These are phyloP conservation scores for Gymnopithys bicolor DNA, from an alignment of 2,797 vertebrate species.

Conservation along the genomic window DNA sequence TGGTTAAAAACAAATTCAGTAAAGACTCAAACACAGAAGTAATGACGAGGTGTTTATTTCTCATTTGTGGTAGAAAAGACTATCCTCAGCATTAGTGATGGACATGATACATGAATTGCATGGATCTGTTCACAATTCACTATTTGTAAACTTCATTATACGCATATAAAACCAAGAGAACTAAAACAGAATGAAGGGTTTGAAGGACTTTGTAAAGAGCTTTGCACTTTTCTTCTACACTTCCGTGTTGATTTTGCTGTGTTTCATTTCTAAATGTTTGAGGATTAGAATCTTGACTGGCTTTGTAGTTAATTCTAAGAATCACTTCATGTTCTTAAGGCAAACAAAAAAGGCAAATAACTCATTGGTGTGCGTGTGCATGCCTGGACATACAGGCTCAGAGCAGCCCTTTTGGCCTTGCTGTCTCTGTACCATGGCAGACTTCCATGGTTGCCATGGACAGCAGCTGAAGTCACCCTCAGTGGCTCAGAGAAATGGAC, in stretches of 20 bases:
- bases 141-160: not conserved
- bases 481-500: not conserved
- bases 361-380: not conserved
- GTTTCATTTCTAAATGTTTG: not conserved
- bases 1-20: not conserved
- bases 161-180: not conserved
- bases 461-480: not conserved
- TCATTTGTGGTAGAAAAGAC: not conserved
- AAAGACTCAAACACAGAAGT: not conserved
- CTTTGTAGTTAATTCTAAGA: not conserved
- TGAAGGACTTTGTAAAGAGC: not conserved
- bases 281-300: not conserved
- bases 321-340: not conserved
- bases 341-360: not conserved
- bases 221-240: not conserved
- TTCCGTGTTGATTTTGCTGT: not conserved
- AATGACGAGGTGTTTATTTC: not conserved
- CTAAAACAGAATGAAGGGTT: not conserved
- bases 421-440: not conserved
- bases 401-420: not conserved
- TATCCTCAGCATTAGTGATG: not conserved
- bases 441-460: not conserved
- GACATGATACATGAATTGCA: not conserved
- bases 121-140: fast-evolving
- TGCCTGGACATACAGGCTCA: not conserved